Evolutionary conservation across 2,888 invertebrate genomes (phyloP).

Genomic region (Hemistola chrysoprasaria): DNA sequence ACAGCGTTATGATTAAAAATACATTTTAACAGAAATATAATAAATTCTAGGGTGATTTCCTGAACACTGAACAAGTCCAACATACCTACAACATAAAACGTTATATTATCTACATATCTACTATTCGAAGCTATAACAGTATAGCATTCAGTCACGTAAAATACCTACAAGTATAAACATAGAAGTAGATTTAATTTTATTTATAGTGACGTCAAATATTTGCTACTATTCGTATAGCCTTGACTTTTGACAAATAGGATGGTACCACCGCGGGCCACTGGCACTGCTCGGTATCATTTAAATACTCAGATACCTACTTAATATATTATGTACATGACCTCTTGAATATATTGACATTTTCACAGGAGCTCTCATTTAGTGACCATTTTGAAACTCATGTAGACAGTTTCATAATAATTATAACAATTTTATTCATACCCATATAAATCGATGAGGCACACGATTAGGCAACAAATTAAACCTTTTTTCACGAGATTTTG

Average conservation of each 20-base stretch:
- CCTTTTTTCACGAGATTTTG: not conserved
- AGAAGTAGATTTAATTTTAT: slow-evolving; percentile 3
- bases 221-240: slow-evolving; percentile 34
- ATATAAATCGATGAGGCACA: not conserved
- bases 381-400: slow-evolving; percentile 43
- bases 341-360: slow-evolving; percentile 58
- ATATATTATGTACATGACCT: slow-evolving; percentile 49
- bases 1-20: too few species aligned
- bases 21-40: too few species aligned
- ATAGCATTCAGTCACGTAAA: too few species aligned
- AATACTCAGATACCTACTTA: slow-evolving; percentile 23
- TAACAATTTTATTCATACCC: slow-evolving; percentile 14
- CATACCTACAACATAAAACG: too few species aligned
- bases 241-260: slow-evolving; percentile 50
- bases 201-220: slow-evolving; percentile 20
- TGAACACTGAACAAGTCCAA: too few species aligned
- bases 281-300: slow-evolving; percentile 33
- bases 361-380: slow-evolving; percentile 37
- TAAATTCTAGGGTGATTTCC: too few species aligned
- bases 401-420: slow-evolving; percentile 32
- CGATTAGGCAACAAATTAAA: not conserved
- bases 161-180: too few species aligned
- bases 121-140: too few species aligned
- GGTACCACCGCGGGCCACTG: slow-evolving; percentile 30
- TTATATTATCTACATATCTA: too few species aligned